Conservation (phyloP, 2,113 vertebrate genomes). For the Percina caprodes region DNA sequence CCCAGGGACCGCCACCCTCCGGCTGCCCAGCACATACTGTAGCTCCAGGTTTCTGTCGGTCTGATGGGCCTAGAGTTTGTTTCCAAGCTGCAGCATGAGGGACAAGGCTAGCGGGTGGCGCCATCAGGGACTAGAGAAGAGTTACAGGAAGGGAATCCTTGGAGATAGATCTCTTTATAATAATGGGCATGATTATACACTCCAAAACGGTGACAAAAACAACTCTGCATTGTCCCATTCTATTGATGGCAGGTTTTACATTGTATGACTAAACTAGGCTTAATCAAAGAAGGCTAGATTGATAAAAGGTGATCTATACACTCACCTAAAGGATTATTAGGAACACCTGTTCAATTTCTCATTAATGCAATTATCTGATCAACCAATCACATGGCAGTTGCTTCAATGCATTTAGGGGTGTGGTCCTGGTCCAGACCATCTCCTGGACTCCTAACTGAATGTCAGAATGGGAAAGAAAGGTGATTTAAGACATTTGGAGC, state of each 20-base stretch:
- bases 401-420: too few relatives aligned
- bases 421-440: too few relatives aligned
- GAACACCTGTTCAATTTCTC: too few relatives aligned
- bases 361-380: too few relatives aligned
- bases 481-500: too few relatives aligned
- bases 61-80: background rate
- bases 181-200: conserved; percentile 18
- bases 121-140: conserved; percentile 4
- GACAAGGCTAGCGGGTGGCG: background rate
- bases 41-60: background rate
- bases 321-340: too few relatives aligned
- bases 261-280: too few relatives aligned
- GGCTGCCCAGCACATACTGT: background rate
- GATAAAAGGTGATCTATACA: too few relatives aligned
- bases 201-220: background rate
- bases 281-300: too few relatives aligned
- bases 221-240: background rate
- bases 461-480: too few relatives aligned
- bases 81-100: conserved; percentile 10
- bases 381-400: too few relatives aligned
- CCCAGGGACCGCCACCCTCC: conserved; percentile 6
- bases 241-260: background rate
- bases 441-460: too few relatives aligned
- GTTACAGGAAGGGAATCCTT: background rate
- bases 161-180: conserved; percentile 7